Evolutionary conservation across 1,140 invertebrate genomes (phyloP).

Genomic region (Manduca sexta): DNA sequence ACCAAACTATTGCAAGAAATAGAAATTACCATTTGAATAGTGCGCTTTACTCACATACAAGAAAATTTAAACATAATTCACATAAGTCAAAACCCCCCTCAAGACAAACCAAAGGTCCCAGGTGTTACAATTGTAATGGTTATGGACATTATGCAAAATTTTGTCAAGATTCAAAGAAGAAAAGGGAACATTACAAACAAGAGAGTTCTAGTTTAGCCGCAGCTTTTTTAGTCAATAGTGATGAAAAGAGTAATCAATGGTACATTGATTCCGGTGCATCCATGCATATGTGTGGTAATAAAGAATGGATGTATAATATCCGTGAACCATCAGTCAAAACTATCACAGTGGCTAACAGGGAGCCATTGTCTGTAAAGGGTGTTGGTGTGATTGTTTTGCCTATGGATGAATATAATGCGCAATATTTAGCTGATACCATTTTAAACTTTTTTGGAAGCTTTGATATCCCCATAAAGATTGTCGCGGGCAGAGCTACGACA

Average conservation of each 20-base stretch:
- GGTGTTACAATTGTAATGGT: conserved; percentile 29
- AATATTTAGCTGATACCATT: too few species aligned
- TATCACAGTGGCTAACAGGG: conserved; percentile 26
- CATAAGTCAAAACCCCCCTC: too few species aligned
- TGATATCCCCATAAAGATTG: conserved; percentile 42
- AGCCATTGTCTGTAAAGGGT: conserved; percentile 22
- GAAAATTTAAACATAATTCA: conserved; percentile 1
- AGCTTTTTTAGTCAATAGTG: conserved; percentile 14
- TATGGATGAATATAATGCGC: too few species aligned
- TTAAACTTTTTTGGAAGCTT: too few species aligned
- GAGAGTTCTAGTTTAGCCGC: conserved; percentile 24
- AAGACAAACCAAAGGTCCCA: conserved; percentile 15
- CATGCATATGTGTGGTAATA: conserved; percentile 26
- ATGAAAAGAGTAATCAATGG: conserved; percentile 11
- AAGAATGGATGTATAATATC: conserved; percentile 31
- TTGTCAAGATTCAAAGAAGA: conserved; percentile 19
- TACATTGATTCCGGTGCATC: conserved; percentile 34
- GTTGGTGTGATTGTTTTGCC: conserved; percentile 25
- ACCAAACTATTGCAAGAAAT: conserved; percentile 50
- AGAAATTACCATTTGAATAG: conserved; percentile 1
- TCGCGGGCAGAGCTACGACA: conserved; percentile 20
- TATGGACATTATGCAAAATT: conserved; percentile 27
- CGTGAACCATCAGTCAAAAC: conserved; percentile 20
- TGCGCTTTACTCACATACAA: conserved; percentile 10
- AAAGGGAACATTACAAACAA: conserved; percentile 10